Conservation (phyloP, 2,888 invertebrate species). For the Syritta pipiens region DNA sequence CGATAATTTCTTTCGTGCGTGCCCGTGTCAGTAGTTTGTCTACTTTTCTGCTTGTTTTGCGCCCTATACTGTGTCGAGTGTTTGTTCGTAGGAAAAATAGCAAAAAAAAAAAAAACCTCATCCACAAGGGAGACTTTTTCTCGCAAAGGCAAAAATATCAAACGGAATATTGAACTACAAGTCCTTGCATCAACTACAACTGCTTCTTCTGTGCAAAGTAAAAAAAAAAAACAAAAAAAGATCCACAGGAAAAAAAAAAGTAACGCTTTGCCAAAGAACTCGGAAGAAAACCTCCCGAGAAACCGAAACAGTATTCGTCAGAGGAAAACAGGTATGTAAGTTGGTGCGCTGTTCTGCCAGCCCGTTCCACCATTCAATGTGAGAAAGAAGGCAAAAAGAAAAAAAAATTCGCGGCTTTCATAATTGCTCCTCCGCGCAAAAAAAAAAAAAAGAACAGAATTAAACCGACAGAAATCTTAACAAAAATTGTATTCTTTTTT, state of each 20-base stretch:
- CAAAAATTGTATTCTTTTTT: too few species aligned
- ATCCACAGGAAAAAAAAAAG: too few species aligned
- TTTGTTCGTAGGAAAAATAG: slow-evolving; percentile 32
- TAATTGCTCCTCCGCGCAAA: slow-evolving; percentile 63
- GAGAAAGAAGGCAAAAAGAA: slow-evolving; percentile 29
- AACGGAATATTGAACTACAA: slow-evolving; percentile 6
- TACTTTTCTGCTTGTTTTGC: slow-evolving; percentile 64
- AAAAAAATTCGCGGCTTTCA: slow-evolving; percentile 67
- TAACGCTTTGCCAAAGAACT: slow-evolving; percentile 19
- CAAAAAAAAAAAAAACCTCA: slow-evolving; percentile 1
- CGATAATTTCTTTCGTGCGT: slow-evolving; percentile 66
- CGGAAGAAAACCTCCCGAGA: slow-evolving; percentile 25
- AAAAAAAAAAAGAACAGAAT: slow-evolving; percentile 14
- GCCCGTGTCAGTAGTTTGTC: slow-evolving; percentile 65
- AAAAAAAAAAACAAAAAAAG: too few species aligned
- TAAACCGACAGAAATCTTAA: slow-evolving; percentile 55
- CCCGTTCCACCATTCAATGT: slow-evolving; percentile 47
- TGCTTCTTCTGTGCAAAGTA: slow-evolving; percentile 1
- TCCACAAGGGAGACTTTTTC: not conserved
- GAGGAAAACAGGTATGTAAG: slow-evolving; percentile 58
- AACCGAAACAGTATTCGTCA: slow-evolving; percentile 59
- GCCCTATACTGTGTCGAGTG: slow-evolving; percentile 52
- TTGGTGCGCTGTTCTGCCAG: slow-evolving; percentile 43
- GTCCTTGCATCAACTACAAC: not conserved
- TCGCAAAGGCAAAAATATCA: not conserved